Evolutionary conservation across 37 sponge, comb jelly and placozoan species (phyloP), one percentile per base, ranked within the genome.

Genomic region (Haliclona indistincta): DNA sequence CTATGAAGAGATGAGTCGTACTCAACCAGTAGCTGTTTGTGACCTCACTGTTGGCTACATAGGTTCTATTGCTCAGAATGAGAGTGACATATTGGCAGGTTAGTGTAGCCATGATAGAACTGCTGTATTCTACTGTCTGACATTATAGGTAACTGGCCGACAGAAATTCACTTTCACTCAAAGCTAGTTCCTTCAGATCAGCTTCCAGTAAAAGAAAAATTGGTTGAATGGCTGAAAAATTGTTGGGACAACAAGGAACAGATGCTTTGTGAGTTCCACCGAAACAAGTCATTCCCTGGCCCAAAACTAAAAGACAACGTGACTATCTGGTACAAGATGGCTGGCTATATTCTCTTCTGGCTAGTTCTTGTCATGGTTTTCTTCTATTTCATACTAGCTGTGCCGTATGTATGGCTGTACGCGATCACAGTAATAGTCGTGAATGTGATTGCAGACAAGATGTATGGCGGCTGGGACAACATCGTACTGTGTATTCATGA

Each of bases 171-270:
- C 67, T 87, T 87, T 32, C 60, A 60, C 42, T 49, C 78, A 2
- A 54, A 69, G 54, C 54, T 64, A 22, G 22, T 72, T 15, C 53
- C 80, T 54, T 7, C 62, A 22, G 43, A 64, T 1, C 38, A 87
- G 13, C 95, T 93, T 29, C 15, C 8, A 1, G 77, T 78, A 26
- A 63, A 82, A n/a, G 47, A 74, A 10, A 73, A 64, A 5, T 71
- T 94, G 22, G 67, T 26, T 20, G 63, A 68, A 26, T 94, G 95
- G 95, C 73, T 85, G 39, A 53, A 82, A 56, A 7, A 41, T 3
- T 54, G 73, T 3, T 94, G 95, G 95, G 56, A 49, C 28, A 36
- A 83, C 38, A 94, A 94, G 51, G 95, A 94, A 64, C 62, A 68
- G 30, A 40, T 74, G 26, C 65, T 94, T 70, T 63, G 64, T 15